Conservation (phyloP, 2,113 vertebrate genomes). For the Cathartes aura region DNA sequence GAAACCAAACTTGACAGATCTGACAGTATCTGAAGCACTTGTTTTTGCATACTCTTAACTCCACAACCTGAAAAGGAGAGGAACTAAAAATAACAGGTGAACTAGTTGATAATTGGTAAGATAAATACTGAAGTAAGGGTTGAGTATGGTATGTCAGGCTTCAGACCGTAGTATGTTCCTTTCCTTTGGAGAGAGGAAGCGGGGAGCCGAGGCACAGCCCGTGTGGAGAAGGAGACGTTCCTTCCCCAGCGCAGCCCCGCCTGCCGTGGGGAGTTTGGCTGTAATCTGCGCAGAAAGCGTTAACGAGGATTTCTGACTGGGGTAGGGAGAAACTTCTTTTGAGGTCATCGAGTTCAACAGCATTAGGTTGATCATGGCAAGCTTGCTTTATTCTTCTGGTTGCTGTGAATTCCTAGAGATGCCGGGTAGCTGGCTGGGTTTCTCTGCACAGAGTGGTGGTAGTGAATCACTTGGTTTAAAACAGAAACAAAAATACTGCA, state of each 20-base stretch:
- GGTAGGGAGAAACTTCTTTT: neutral
- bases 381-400: neutral
- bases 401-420: constrained; percentile 4
- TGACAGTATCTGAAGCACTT: neutral
- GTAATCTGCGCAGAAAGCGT: neutral
- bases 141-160: rapidly evolving
- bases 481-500: neutral
- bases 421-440: neutral
- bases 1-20: rapidly evolving
- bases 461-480: constrained; percentile 19
- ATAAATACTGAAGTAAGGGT: rapidly evolving
- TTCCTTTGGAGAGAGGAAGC: neutral
- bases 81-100: neutral
- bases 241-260: neutral
- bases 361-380: neutral
- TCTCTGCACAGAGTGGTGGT: constrained; percentile 5
- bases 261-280: rapidly evolving
- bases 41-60: rapidly evolving
- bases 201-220: neutral
- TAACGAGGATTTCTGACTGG: neutral
- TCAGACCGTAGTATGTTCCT: rapidly evolving
- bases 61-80: neutral
- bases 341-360: neutral
- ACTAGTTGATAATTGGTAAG: rapidly evolving
- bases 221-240: rapidly evolving